Percentiles rank a stretch among this genome's conserved stretches.
Conservation (phyloP, 2,113 vertebrate genomes). For the Amphiprion ocellaris region DNA sequence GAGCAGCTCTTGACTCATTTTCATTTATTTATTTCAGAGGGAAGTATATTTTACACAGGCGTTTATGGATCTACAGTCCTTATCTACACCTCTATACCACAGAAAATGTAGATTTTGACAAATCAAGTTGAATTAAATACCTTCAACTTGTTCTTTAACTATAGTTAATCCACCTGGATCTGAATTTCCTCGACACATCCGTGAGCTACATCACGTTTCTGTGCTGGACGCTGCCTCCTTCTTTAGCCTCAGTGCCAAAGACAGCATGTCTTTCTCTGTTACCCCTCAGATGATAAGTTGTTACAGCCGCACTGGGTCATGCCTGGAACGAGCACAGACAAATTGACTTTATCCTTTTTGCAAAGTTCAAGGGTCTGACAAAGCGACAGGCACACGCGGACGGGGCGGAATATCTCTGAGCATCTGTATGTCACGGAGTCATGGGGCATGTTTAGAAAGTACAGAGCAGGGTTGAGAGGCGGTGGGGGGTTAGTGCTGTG, state of each 20-base stretch:
- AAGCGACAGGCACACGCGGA: conserved; percentile 62
- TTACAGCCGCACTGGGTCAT: conserved; percentile 27
- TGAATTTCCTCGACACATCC: not conserved
- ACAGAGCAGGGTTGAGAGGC: conserved; percentile 49
- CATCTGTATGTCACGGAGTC: conserved; percentile 70
- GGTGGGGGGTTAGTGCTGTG: conserved; percentile 56
- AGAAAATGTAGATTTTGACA: too few relatives aligned
- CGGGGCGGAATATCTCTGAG: conserved; percentile 70
- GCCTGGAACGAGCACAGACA: conserved; percentile 60
- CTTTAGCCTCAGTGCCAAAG: conserved; percentile 17
- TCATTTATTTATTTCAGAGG: not conserved
- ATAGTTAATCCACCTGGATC: not conserved
- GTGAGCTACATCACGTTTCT: not conserved
- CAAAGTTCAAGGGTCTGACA: conserved; percentile 77
- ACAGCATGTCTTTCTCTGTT: conserved; percentile 47
- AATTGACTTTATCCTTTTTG: conserved; percentile 75
- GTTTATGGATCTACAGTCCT: not conserved
- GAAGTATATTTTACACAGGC: not conserved
- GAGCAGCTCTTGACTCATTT: not conserved
- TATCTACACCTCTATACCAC: too few relatives aligned
- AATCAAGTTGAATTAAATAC: not conserved
- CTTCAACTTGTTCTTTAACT: too few relatives aligned
- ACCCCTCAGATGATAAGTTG: conserved; percentile 36
- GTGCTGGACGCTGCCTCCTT: not conserved
- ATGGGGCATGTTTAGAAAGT: conserved; percentile 74